Percentiles rank a stretch among this genome's conserved stretches.
phyloP scores from a whole-genome alignment of 2,888 invertebrate species.

The Steinernema scapterisci region DNA sequence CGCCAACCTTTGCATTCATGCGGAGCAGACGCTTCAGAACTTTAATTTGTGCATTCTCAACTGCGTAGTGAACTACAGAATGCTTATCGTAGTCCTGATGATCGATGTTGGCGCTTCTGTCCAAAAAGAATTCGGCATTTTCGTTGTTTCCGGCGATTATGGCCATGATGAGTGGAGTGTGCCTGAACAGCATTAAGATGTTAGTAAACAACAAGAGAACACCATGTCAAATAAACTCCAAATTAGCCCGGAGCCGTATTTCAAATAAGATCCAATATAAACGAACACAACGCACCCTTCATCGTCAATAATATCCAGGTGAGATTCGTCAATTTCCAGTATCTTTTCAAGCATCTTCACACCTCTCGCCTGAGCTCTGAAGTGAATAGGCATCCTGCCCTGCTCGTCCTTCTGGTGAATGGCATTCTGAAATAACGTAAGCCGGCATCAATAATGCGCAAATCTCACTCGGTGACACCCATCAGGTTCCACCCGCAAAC shows the following conservation, averaged over 20 bases:
- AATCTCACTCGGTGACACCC: conserved; percentile 1
- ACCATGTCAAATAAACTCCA: too few relatives aligned
- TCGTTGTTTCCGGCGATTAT: conserved; percentile 89
- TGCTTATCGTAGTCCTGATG: conserved; percentile 91
- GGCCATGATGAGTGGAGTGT: conserved; percentile 90
- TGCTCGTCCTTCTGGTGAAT: conserved; percentile 25
- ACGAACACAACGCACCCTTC: conserved; percentile 74
- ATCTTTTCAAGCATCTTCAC: conserved; percentile 73
- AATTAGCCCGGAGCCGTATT: too few relatives aligned
- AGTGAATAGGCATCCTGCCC: conserved; percentile 8
- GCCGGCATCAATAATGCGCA: background rate
- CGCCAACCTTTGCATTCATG: conserved; percentile 71
- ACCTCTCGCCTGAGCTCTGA: conserved; percentile 61
- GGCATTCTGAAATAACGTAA: background rate
- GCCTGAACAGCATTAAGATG: conserved; percentile 66
- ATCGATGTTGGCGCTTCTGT: conserved; percentile 82
- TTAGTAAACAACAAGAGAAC: too few relatives aligned
- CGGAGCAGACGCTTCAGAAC: conserved; percentile 74
- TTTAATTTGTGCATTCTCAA: conserved; percentile 71
- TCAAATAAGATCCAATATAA: too few relatives aligned
- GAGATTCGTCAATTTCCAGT: conserved; percentile 79
- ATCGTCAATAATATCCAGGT: conserved; percentile 83
- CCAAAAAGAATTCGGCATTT: conserved; percentile 82
- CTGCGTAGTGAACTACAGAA: conserved; percentile 96
- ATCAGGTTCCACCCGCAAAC: too few relatives aligned